These are phyloP conservation scores for Macroteleia sp. DNA, from an alignment of 2,888 invertebrate species.

Conservation along the genomic window DNA sequence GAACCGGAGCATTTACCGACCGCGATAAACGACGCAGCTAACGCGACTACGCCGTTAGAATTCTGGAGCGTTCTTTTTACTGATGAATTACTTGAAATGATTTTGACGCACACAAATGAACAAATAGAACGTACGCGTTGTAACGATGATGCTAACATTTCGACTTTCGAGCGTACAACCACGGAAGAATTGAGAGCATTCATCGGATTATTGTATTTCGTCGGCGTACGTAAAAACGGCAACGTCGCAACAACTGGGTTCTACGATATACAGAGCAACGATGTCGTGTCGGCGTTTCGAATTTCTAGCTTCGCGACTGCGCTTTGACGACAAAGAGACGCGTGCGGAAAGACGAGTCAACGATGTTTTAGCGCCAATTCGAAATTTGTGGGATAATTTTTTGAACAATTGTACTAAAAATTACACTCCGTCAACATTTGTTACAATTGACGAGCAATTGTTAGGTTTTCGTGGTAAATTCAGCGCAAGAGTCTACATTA, in stretches of 20 bases:
- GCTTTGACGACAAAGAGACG: constrained; percentile 34
- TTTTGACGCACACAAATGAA: constrained; percentile 7
- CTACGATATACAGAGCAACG: constrained; percentile 9
- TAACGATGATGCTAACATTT: background rate
- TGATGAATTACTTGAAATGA: background rate
- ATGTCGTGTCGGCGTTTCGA: constrained; percentile 16
- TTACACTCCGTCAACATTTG: constrained; percentile 20
- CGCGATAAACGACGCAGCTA: background rate
- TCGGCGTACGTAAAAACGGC: constrained; percentile 3
- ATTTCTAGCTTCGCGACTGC: constrained; percentile 14
- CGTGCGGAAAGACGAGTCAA: background rate
- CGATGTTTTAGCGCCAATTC: background rate
- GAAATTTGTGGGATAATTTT: constrained; percentile 13
- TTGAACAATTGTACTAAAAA: constrained; percentile 5
- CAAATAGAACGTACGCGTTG: background rate
- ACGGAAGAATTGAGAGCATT: constrained; percentile 10
- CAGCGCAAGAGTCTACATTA: constrained; percentile 21
- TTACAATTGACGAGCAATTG: constrained; percentile 43
- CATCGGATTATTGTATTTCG: constrained; percentile 30
- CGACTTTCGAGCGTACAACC: background rate
- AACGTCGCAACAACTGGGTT: background rate
- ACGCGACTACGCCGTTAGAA: background rate
- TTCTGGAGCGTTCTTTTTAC: background rate
- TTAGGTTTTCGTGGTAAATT: constrained; percentile 37
- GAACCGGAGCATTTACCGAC: background rate